phyloP scores from a whole-genome alignment of 2,888 invertebrate genomes.

The Campoletis raptor region DNA sequence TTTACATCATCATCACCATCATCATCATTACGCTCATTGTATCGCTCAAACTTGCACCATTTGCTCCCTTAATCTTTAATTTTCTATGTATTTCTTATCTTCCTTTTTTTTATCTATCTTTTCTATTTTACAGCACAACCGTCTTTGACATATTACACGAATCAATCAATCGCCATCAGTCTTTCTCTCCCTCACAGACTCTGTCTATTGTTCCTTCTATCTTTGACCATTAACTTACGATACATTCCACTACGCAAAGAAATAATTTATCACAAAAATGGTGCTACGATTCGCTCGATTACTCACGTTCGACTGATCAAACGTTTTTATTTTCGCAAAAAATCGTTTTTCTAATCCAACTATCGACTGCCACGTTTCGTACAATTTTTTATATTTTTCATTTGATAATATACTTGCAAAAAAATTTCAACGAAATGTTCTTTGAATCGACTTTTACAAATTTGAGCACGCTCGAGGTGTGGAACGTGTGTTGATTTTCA shows the following conservation, averaged over 20 bases:
- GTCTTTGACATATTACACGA: not conserved
- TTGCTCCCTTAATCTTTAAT: slow-evolving; percentile 83
- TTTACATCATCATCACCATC: slow-evolving; percentile 71
- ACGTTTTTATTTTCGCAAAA: not conserved
- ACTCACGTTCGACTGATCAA: not conserved
- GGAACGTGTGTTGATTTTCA: slow-evolving; percentile 4
- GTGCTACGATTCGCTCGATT: slow-evolving; percentile 10
- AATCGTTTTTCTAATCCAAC: not conserved
- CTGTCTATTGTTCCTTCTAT: not conserved
- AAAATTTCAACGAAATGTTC: not conserved
- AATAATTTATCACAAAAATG: not conserved
- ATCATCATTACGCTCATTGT: slow-evolving; percentile 80
- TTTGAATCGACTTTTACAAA: not conserved
- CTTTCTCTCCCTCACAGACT: not conserved
- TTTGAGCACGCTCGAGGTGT: not conserved
- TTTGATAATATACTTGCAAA: not conserved
- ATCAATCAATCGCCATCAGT: not conserved
- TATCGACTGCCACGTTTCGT: not conserved
- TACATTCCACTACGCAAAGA: slow-evolving; percentile 6
- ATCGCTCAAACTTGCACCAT: slow-evolving; percentile 83
- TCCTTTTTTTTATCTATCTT: slow-evolving; percentile 7
- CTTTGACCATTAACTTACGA: not conserved
- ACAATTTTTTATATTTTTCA: not conserved
- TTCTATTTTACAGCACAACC: not conserved
- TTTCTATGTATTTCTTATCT: not conserved